Evolutionary conservation across 2,888 invertebrate species (phyloP), one percentile per base, ranked within the genome.

Genomic region (Plutella xylostella): DNA sequence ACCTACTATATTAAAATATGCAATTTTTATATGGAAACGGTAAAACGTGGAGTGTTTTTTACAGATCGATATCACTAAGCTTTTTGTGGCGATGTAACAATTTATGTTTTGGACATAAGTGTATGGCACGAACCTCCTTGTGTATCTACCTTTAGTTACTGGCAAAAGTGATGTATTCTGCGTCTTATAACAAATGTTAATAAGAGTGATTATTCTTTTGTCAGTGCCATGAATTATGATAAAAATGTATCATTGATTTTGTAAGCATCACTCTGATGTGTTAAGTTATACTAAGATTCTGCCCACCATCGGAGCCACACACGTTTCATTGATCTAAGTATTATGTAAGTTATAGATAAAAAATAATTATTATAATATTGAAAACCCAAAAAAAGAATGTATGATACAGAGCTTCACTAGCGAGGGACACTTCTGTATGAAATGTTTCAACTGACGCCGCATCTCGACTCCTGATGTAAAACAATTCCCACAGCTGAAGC

Each of bases 291-390:
- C 69, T 73, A 71, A 72, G 73, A 77, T 69, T 78, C 66, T 68
- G 69, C 82, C 82, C 82, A 80, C 82, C 82, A 79, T 80, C 73
- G 69, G 74, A 71, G 72, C 75, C 78, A 79, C 80, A n/a, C n/a
- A 75, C 77, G 79, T 78, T 70, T 74, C 68, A 64, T 76, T 68
- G 70, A 70, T 72, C 65, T 82, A 79, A 80, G 82, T 80, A 80
- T 82, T 82, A 75, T 69, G 69, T 80, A 79, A 82, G 80, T 74
- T 76, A 65, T 74, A 80, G 75, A 68, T 74, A 76, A 79, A 68
- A 60, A 68, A 46, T 30, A 65, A 64, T 64, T 71, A 71, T 64
- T 64, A 69, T 65, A 66, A 70, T 69, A 68, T 58, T 53, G 57
- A 58, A 66, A 70, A 72, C 68, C 65, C 65, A 65, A 72, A 68